Base-by-base conservation (phyloP, 2,888 invertebrate genomes). In the Patella pellucida region DNA sequence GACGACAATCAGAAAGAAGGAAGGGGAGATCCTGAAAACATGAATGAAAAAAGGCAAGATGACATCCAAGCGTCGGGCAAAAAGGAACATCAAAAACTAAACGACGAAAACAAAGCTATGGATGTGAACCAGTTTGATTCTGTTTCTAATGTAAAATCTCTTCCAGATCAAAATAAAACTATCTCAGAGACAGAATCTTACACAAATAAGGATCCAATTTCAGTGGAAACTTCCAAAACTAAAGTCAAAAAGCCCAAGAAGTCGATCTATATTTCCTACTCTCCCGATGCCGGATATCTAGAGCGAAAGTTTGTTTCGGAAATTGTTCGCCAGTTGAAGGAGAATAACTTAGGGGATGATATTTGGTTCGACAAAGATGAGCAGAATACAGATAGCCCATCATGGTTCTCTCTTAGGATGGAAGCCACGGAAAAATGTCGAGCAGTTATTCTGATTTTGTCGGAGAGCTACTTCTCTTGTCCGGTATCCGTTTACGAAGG, bases 301-400 rank as follows among this genome's bases (percentile, higher is more conserved):
- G 90, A 90, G 78, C 81, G 88, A 54, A 86, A 85, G 73, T 89
- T 90, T 82, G 88, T 90, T 12, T 87, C 87, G 3, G 90, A 90
- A 80, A 84, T 86, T 41, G 87, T 89, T 11, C 81, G 84, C 68
- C 89, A 90, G 74, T 78, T 90, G 52, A 90, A 90, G 73, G 89
- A 89, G 76, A 90, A 89, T 76, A 89, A 89, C 73, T 78, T 90
- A 27, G 87, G 89, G 12, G 90, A 89, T 70, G 89, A 89, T 77
- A 85, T 90, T 52, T 90, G 90, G 90, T 90, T 90, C 82, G 90
- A 90, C 76, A 89, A 88, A 76, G 90, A 90, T 79, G 90, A 90
- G 77, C 85, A 85, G 54, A 86, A 84, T 74, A 89, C 87, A 1
- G 89, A 88, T 78, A 89, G 85, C 76, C 89, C 90, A 5, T 87